These are phyloP conservation scores for Trididemnum clinides DNA, from an alignment of 23 tunicate genomes.

Conservation along the genomic window DNA sequence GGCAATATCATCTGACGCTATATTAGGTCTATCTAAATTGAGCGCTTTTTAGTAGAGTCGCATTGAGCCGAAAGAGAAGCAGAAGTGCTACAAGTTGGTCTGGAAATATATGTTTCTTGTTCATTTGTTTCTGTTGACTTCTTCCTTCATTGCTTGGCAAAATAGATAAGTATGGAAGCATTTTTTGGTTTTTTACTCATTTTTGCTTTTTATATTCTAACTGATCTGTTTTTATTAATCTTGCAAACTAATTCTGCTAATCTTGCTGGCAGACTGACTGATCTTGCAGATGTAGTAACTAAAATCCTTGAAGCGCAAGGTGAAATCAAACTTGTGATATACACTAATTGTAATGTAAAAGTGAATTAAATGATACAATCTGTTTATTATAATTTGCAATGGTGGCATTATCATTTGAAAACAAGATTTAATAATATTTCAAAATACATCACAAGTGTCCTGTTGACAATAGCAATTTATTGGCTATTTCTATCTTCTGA, in stretches of 20 bases:
- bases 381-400: background rate
- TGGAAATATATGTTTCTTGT: background rate
- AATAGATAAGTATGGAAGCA: background rate
- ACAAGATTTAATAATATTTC: background rate
- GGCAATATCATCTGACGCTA: background rate
- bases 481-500: too few relatives aligned
- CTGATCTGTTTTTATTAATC: background rate
- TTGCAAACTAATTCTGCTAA: too few relatives aligned
- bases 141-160: background rate
- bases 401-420: background rate
- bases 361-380: background rate
- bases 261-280: background rate
- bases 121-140: background rate
- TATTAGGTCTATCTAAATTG: background rate
- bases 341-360: background rate
- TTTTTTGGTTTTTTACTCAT: background rate
- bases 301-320: too few relatives aligned
- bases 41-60: background rate
- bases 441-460: background rate
- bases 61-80: background rate
- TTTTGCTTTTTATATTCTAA: background rate
- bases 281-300: too few relatives aligned
- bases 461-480: background rate
- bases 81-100: background rate
- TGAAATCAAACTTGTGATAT: background rate